A percentile compares a stretch with the other conserved stretches of the same genome.
These are phyloP conservation scores for Limanda limanda DNA, from an alignment of 2,113 vertebrate species.

Conservation along the genomic window DNA sequence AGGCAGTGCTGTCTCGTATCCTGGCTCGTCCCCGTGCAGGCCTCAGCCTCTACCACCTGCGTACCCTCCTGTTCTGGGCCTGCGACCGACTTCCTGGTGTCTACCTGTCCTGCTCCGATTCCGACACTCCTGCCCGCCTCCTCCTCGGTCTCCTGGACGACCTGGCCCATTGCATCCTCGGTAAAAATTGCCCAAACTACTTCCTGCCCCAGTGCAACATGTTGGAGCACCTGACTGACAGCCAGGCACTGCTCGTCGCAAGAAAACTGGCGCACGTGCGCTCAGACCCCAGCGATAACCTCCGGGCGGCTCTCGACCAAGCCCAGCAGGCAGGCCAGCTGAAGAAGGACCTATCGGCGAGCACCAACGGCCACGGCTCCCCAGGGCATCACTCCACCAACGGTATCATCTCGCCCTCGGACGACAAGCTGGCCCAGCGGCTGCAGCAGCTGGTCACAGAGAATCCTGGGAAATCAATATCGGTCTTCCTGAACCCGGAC, in stretches of 20 bases:
- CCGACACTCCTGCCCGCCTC: constrained; percentile 83
- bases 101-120: constrained; percentile 81
- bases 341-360: constrained; percentile 76
- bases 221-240: constrained; percentile 81
- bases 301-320: constrained; percentile 86
- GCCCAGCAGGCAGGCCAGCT: constrained; percentile 84
- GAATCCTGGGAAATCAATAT: constrained; percentile 87
- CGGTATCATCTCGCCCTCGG: constrained; percentile 77
- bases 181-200: constrained; percentile 87
- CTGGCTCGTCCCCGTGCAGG: constrained; percentile 82
- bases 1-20: constrained; percentile 84
- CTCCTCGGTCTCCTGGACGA: constrained; percentile 89
- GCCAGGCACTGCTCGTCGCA: constrained; percentile 80
- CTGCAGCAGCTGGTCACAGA: constrained; percentile 87
- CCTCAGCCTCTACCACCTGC: constrained; percentile 87
- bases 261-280: constrained; percentile 84
- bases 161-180: constrained; percentile 85
- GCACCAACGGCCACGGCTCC: constrained; percentile 75
- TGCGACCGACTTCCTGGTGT: constrained; percentile 87
- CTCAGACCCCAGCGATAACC: constrained; percentile 84
- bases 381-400: constrained; percentile 71
- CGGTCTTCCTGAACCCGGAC: constrained; percentile 87
- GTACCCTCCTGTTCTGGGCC: constrained; percentile 89
- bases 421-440: constrained; percentile 82
- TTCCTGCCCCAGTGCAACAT: constrained; percentile 88